phyloP scores from a whole-genome alignment of 2,888 invertebrate genomes.

The Dermolepida albohirtum region DNA sequence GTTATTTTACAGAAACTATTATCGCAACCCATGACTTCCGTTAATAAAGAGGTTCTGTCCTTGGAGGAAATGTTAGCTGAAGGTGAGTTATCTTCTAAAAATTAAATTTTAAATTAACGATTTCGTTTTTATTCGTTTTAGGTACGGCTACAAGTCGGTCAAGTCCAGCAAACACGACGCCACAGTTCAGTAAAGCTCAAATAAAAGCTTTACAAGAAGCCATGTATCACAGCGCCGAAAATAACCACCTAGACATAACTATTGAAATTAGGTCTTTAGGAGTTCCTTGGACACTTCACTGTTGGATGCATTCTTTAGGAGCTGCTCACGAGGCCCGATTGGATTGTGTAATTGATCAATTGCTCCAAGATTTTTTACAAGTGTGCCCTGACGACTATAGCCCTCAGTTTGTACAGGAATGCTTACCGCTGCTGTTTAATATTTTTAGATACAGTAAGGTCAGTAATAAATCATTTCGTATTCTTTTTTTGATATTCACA shows the following conservation, averaged over 20 bases:
- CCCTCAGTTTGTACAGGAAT: slow-evolving; percentile 89
- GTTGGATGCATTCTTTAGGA: slow-evolving; percentile 91
- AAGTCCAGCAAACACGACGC: slow-evolving; percentile 59
- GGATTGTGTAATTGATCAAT: slow-evolving; percentile 87
- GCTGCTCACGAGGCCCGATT: slow-evolving; percentile 87
- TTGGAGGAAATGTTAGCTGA: slow-evolving; percentile 92
- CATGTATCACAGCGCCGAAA: slow-evolving; percentile 94
- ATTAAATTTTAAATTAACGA: not conserved
- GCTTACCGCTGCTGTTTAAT: slow-evolving; percentile 88
- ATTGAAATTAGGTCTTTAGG: slow-evolving; percentile 87
- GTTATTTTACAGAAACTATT: slow-evolving; percentile 81
- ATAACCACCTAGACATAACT: slow-evolving; percentile 90
- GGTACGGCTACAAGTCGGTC: slow-evolving; percentile 55
- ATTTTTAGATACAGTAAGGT: slow-evolving; percentile 92
- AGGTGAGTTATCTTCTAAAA: slow-evolving; percentile 70
- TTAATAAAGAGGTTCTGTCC: slow-evolving; percentile 81
- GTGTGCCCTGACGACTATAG: slow-evolving; percentile 92
- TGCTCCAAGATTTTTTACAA: slow-evolving; percentile 90
- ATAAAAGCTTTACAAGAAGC: slow-evolving; percentile 90
- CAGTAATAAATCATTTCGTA: slow-evolving; percentile 52
- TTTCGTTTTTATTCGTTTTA: slow-evolving; percentile 25
- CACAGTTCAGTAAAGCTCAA: slow-evolving; percentile 82
- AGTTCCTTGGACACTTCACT: slow-evolving; percentile 91
- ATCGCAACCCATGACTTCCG: slow-evolving; percentile 77
- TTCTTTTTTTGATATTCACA: too few relatives aligned